Evolutionary conservation across 2,888 invertebrate species (phyloP), one percentile per base, ranked within the genome.

Genomic region (Fabriciana adippe): DNA sequence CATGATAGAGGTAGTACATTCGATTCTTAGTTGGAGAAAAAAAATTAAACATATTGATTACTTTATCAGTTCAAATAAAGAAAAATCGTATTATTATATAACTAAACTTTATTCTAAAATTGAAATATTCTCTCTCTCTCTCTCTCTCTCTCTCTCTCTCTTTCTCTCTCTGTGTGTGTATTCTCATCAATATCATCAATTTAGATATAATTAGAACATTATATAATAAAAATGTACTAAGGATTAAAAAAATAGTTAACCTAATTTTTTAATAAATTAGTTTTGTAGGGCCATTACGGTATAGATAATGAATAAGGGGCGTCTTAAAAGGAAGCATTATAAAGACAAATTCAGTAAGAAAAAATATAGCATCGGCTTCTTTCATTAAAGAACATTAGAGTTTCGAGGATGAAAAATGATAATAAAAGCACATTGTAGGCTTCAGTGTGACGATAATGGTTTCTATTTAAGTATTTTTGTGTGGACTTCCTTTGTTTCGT

Each of bases 331-430:
- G 79, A 81, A 86, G 81, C 79, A 77, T 79, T 75, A 75, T 74
- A 74, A 79, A 80, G 79, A 54, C 64, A 59, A 66, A 55, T 63
- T 57, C 54, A 65, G 75, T 71, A 70, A 72, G 50, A 73, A 79
- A 79, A 82, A 81, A 76, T 74, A 75, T 78, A 75, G 77, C 76
- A 87, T 87, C 87, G 86, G 81, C 83, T 82, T 83, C 87, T 84
- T 90, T 90, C 87, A 88, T 90, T 86, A 86, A 84, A 85, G 84
- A 87, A 89, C 91, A 90, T 90, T 89, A 89, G 88, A 89, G 85
- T 84, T 86, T 81, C 72, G 77, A 79, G 79, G 83, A 86, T 84
- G 84, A 88, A 87, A 87, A 88, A 87, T 83, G 84, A 79, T 85
- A 83, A 87, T 84, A 88, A 81, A 79, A 75, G 73, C 78, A 80